Evolutionary conservation across 2,797 vertebrate species (phyloP).

Genomic region (Argentina silus): DNA sequence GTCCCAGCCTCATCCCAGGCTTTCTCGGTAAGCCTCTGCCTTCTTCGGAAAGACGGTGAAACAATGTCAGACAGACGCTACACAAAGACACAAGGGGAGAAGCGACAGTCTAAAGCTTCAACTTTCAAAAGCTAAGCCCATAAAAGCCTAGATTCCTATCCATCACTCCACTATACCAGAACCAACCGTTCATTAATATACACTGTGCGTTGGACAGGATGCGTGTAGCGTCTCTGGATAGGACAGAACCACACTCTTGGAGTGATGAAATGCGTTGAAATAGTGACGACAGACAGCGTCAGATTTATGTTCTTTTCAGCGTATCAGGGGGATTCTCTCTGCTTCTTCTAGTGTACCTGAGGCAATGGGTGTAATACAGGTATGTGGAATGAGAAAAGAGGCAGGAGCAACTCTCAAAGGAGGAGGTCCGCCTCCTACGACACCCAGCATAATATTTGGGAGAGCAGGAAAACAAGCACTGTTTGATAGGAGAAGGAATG

Average conservation of each 20-base stretch:
- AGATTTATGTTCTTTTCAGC: slow-evolving; percentile 22
- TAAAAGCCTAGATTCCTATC: slow-evolving; percentile 26
- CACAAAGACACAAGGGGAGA: slow-evolving; percentile 5
- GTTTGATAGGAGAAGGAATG: slow-evolving; percentile 22
- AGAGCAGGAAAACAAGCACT: slow-evolving; percentile 7
- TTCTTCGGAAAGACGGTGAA: background rate
- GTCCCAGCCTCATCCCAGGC: background rate
- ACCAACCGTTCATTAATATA: slow-evolving; percentile 14
- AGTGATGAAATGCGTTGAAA: slow-evolving; percentile 54
- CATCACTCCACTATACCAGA: background rate
- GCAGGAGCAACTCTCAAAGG: slow-evolving; percentile 15
- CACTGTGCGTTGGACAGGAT: background rate
- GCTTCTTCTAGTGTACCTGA: slow-evolving; percentile 13
- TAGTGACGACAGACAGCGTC: slow-evolving; percentile 11
- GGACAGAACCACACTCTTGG: slow-evolving; percentile 2
- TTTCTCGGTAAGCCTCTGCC: background rate
- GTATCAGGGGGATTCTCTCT: slow-evolving; percentile 17
- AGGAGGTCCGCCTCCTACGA: background rate
- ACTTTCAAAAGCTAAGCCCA: slow-evolving; percentile 41
- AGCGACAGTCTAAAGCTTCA: slow-evolving; percentile 29
- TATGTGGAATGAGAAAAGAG: slow-evolving; percentile 13
- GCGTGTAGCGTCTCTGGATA: background rate
- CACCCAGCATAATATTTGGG: slow-evolving; percentile 62
- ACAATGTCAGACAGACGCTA: background rate
- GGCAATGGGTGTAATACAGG: slow-evolving; percentile 6